Percentiles rank a stretch among this genome's conserved stretches.
phyloP scores from a whole-genome alignment of 1,140 invertebrate genomes.

The Zaprionus capensis region DNA sequence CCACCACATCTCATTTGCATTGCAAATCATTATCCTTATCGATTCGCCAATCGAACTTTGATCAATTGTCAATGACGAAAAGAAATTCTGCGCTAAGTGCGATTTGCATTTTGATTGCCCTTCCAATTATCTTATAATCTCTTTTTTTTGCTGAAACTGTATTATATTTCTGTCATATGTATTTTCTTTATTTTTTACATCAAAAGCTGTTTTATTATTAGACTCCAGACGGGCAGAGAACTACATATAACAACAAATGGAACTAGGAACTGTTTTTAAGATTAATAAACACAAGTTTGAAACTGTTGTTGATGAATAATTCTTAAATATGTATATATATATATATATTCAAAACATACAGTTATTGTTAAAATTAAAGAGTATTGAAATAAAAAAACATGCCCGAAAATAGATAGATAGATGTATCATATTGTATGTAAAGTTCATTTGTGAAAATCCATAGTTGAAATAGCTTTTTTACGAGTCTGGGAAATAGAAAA shows the following conservation, averaged over 20 bases:
- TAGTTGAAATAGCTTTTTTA: neutral
- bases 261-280: slow-evolving; percentile 1
- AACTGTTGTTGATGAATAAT: neutral
- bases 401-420: neutral
- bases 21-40: too few species aligned
- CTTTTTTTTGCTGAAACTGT: neutral
- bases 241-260: neutral
- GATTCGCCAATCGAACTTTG: too few species aligned
- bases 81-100: too few species aligned
- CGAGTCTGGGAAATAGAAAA: too few species aligned
- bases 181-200: neutral
- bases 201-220: neutral
- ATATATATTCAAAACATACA: slow-evolving; percentile 2
- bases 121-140: too few species aligned
- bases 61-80: too few species aligned
- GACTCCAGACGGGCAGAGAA: neutral
- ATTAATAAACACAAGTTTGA: neutral
- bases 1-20: too few species aligned
- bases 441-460: neutral
- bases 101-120: too few species aligned
- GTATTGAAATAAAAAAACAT: neutral
- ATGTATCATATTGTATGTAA: too few species aligned
- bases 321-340: neutral
- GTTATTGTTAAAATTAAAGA: neutral
- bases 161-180: neutral